phyloP scores from a whole-genome alignment of 2,888 invertebrate species.

The Hydrotaea diabolus region DNA sequence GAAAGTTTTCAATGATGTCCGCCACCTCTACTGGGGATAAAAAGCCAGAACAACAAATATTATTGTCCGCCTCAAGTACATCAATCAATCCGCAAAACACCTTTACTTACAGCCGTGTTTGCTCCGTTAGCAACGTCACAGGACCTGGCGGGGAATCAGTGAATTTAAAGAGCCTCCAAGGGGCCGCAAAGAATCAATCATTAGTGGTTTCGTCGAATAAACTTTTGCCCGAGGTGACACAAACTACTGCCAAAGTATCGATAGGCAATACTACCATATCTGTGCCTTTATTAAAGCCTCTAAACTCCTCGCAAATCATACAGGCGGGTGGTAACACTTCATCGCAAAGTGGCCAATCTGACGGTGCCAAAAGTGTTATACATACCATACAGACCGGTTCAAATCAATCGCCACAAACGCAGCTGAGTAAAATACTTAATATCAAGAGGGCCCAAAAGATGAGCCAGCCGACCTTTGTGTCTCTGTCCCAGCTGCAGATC shows the following conservation, averaged over 20 bases:
- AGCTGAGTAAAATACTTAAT: conserved; percentile 74
- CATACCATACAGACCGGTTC: conserved; percentile 61
- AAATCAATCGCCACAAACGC: conserved; percentile 66
- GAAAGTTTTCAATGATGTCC: conserved; percentile 42
- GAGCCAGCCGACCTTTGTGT: conserved; percentile 78
- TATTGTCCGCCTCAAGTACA: conserved; percentile 54
- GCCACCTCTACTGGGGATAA: conserved; percentile 37
- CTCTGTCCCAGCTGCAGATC: conserved; percentile 78
- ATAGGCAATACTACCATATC: conserved; percentile 81
- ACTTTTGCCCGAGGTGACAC: conserved; percentile 82
- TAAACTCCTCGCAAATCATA: conserved; percentile 74
- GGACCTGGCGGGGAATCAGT: conserved; percentile 52
- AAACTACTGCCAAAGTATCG: conserved; percentile 82
- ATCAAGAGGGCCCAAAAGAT: conserved; percentile 76
- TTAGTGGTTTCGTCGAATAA: conserved; percentile 75
- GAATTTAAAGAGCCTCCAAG: conserved; percentile 58
- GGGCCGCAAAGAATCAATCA: conserved; percentile 72
- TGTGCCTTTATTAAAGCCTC: conserved; percentile 79
- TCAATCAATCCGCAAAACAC: conserved; percentile 61
- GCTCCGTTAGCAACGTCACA: conserved; percentile 57
- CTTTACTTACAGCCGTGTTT: conserved; percentile 62
- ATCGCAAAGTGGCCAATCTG: conserved; percentile 55
- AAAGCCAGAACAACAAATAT: conserved; percentile 61
- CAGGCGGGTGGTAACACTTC: conserved; percentile 63
- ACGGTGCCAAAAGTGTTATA: conserved; percentile 59